phyloP scores from a whole-genome alignment of 2,888 invertebrate species.

The Heliothis peltigera region DNA sequence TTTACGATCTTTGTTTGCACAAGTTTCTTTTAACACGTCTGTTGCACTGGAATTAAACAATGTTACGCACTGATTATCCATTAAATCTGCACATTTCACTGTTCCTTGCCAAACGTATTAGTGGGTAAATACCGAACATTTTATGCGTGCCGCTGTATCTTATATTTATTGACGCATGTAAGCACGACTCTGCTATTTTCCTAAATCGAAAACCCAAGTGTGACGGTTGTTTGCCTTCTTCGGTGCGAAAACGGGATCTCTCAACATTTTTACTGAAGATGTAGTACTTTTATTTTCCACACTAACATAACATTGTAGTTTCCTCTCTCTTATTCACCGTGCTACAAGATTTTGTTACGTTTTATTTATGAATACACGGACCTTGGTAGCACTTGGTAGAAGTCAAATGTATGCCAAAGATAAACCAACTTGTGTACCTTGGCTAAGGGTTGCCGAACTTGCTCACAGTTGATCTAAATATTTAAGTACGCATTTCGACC shows the following conservation, averaged over 20 bases:
- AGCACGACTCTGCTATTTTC: constrained; percentile 58
- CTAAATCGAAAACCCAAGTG: constrained; percentile 64
- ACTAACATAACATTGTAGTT: constrained; percentile 51
- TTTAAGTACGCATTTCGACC: constrained; percentile 55
- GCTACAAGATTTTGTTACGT: constrained; percentile 39
- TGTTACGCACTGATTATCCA: constrained; percentile 45
- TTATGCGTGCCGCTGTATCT: constrained; percentile 40
- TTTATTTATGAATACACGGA: constrained; percentile 51
- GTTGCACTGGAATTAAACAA: constrained; percentile 44
- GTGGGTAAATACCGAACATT: constrained; percentile 41
- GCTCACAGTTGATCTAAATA: constrained; percentile 55
- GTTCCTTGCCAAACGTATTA: constrained; percentile 24
- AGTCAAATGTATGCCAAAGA: constrained; percentile 59
- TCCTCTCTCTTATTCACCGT: constrained; percentile 44
- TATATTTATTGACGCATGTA: constrained; percentile 56
- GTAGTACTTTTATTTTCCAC: constrained; percentile 49
- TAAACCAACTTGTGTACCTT: constrained; percentile 60
- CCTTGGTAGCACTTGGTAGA: constrained; percentile 47
- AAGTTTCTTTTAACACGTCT: constrained; percentile 34
- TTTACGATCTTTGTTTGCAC: constrained; percentile 5
- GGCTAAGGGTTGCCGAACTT: constrained; percentile 52
- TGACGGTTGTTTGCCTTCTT: constrained; percentile 62
- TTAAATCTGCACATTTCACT: constrained; percentile 38
- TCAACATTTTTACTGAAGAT: constrained; percentile 40
- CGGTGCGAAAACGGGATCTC: constrained; percentile 48